Evolutionary conservation across 2,113 vertebrate species (phyloP).

Genomic region (Gobio gobio): DNA sequence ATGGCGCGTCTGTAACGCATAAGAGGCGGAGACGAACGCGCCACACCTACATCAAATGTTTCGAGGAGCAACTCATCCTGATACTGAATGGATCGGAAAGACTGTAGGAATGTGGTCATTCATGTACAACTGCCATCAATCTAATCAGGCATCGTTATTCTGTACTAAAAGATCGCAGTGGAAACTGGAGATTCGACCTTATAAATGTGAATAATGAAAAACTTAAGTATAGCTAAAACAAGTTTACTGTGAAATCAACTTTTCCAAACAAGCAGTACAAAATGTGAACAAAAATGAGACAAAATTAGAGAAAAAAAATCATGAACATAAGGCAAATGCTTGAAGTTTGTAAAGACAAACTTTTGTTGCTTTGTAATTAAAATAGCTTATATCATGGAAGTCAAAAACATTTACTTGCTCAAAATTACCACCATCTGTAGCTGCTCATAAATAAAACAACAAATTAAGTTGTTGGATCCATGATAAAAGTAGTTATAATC

Average conservation of each 20-base stretch:
- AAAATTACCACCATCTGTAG: neutral
- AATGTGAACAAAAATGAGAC: constrained; percentile 45
- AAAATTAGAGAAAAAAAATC: neutral
- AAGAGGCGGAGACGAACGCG: neutral
- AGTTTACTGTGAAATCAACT: constrained; percentile 62
- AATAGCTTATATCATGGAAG: constrained; percentile 29
- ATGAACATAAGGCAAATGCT: constrained; percentile 11
- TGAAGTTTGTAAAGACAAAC: neutral
- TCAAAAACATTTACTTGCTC: neutral
- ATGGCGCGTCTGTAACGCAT: neutral
- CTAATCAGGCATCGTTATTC: neutral
- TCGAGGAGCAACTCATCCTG: neutral
- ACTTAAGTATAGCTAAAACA: constrained; percentile 29
- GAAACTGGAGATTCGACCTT: constrained; percentile 71
- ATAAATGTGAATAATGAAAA: constrained; percentile 66
- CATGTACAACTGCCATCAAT: neutral
- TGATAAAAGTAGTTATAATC: neutral
- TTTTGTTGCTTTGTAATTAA: constrained; percentile 13
- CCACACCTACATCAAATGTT: neutral
- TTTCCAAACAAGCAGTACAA: constrained; percentile 69
- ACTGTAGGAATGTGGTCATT: neutral
- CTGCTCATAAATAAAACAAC: constrained; percentile 3
- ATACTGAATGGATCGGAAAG: neutral
- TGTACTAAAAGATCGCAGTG: constrained; percentile 70
- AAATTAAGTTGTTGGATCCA: neutral